Conservation (phyloP, 30 jellyfish, hydroid and myxozoan genomes). For the Phacellophora camtschatica region DNA sequence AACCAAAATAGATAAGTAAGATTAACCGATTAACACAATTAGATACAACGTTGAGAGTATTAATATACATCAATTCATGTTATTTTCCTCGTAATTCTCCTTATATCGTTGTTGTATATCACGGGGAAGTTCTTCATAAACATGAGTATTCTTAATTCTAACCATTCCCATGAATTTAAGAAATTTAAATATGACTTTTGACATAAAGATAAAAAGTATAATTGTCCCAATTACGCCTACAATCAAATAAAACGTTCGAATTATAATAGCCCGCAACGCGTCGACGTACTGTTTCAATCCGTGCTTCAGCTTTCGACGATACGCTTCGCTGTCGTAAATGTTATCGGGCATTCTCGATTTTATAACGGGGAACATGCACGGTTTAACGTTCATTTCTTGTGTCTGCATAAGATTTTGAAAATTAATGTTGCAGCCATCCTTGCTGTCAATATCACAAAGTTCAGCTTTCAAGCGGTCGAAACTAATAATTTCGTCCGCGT, state of each 20-base stretch:
- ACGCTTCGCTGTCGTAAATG: slow-evolving; percentile 50
- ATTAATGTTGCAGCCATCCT: slow-evolving; percentile 1
- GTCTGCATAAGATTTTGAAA: slow-evolving; percentile 29
- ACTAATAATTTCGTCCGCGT: slow-evolving; percentile 37
- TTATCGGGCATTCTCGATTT: slow-evolving; percentile 58
- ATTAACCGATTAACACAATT: too few species aligned
- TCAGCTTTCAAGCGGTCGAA: slow-evolving; percentile 37
- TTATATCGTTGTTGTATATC: neutral
- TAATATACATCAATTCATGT: too few species aligned
- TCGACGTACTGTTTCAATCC: slow-evolving; percentile 32
- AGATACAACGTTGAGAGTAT: too few species aligned
- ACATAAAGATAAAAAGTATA: neutral
- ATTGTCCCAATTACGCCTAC: slow-evolving; percentile 24
- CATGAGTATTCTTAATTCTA: slow-evolving; percentile 10
- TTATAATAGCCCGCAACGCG: neutral
- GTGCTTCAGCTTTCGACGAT: slow-evolving; percentile 35
- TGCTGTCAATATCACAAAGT: slow-evolving; percentile 15
- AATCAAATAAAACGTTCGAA: slow-evolving; percentile 16
- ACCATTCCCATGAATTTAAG: slow-evolving; percentile 22
- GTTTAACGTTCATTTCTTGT: slow-evolving; percentile 36
- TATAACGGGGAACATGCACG: slow-evolving; percentile 44
- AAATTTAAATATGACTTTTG: slow-evolving; percentile 37
- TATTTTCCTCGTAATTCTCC: too few species aligned
- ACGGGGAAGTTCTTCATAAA: slow-evolving; percentile 18
- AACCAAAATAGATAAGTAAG: too few species aligned